A percentile compares a stretch with the other conserved stretches of the same genome.
Conservation (phyloP, 2,113 vertebrate genomes). For the Spea bombifrons region DNA sequence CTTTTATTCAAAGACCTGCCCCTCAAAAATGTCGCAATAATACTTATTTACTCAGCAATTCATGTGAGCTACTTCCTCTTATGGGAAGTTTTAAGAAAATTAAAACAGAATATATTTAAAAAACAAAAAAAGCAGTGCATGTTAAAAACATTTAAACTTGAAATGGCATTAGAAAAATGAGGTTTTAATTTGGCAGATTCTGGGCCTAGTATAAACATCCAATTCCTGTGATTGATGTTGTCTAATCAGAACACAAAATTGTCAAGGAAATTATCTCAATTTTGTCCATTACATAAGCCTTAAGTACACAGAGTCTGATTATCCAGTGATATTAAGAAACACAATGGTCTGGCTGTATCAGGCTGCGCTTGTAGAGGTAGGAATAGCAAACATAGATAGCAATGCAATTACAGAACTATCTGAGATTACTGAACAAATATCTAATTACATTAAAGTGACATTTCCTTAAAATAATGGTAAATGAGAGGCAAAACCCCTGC, state of each 20-base stretch:
- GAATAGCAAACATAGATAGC: conserved; percentile 5
- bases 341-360: conserved; percentile 8
- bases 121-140: no score
- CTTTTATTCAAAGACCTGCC: no score
- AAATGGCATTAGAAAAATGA: not conserved
- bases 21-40: no score
- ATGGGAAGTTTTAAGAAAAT: no score
- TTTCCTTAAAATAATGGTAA: no score
- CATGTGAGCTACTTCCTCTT: no score
- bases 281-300: conserved; percentile 7
- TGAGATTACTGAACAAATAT: not conserved
- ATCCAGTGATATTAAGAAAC: conserved; percentile 13
- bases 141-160: no score
- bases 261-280: conserved; percentile 23
- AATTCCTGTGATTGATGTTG: conserved; percentile 13
- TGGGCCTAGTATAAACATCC: conserved; percentile 14
- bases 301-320: conserved; percentile 4
- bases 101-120: no score
- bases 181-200: conserved; percentile 11
- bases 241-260: conserved; percentile 13
- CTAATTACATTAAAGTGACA: not conserved
- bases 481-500: no score
- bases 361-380: conserved; percentile 20
- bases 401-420: conserved; percentile 24
- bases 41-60: no score